These are phyloP conservation scores for Corydoras maculifer DNA, from an alignment of 2,113 vertebrate species.

Conservation along the genomic window DNA sequence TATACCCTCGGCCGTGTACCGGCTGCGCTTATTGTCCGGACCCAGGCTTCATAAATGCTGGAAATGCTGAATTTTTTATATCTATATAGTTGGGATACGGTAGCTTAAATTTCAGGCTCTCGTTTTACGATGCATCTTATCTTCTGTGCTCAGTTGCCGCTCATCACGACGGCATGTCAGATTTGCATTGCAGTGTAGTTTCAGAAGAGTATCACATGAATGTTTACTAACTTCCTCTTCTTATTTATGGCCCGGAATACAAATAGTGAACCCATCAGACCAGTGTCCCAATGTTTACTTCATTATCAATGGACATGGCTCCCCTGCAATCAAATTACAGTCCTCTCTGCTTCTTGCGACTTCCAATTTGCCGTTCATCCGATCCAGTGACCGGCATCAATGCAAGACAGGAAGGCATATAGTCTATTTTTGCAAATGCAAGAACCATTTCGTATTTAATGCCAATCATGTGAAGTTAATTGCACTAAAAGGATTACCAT, in stretches of 20 bases:
- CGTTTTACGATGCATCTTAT: neutral
- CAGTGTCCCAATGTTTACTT: too few species aligned
- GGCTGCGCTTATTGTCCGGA: constrained; percentile 7
- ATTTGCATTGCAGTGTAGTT: neutral
- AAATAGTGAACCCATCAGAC: too few species aligned
- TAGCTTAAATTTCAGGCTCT: neutral
- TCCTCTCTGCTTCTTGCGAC: neutral
- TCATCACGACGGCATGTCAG: neutral
- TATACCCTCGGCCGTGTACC: constrained; percentile 33
- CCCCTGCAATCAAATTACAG: neutral
- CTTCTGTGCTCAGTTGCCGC: neutral
- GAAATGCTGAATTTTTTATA: constrained; percentile 10
- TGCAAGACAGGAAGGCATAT: neutral
- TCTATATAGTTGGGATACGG: neutral
- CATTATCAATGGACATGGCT: neutral
- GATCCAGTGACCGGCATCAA: neutral
- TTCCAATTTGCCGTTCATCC: neutral
- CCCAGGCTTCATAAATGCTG: constrained; percentile 14
- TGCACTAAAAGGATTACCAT: too few species aligned
- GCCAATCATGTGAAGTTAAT: too few species aligned
- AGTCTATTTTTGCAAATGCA: constrained; percentile 49
- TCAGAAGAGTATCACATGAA: neutral
- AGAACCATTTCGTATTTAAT: neutral
- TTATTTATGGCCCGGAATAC: too few species aligned
- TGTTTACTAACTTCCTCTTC: too few species aligned